Conservation (phyloP, 2,113 vertebrate species). For the Mohoua ochrocephala region DNA sequence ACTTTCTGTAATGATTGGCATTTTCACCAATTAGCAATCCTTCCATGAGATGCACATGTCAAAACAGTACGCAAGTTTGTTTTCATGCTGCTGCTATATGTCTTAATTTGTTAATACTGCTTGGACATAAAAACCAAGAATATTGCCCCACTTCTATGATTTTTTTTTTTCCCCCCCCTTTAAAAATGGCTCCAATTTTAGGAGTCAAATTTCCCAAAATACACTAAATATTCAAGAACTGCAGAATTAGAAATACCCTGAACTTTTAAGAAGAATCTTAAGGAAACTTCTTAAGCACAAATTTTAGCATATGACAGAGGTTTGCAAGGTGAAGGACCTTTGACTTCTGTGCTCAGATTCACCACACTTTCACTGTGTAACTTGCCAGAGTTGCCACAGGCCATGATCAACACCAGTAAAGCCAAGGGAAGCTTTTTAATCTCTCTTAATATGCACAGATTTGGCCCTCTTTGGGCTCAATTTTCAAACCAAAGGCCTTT, state of each 20-base stretch:
- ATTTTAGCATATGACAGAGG: background rate
- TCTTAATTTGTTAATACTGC: background rate
- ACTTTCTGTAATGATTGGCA: background rate
- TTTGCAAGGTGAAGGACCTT: background rate
- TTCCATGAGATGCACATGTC: slow-evolving; percentile 14
- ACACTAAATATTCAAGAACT: background rate
- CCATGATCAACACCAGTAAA: background rate
- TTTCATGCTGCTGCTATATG: background rate
- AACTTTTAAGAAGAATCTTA: background rate
- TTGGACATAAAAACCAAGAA: background rate
- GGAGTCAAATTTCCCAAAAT: background rate
- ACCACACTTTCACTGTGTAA: background rate
- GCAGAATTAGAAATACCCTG: background rate
- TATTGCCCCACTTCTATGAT: background rate
- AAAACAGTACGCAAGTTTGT: background rate
- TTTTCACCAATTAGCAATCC: slow-evolving; percentile 10
- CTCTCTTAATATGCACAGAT: background rate
- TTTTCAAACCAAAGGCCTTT: background rate
- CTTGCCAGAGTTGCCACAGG: background rate
- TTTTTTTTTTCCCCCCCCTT: background rate
- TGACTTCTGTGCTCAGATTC: background rate
- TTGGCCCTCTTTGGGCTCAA: rapidly evolving
- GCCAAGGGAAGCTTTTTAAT: background rate
- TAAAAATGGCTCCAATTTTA: background rate
- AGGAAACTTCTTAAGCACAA: background rate